Conservation (phyloP, 2,797 vertebrate genomes). For the Danio jaintianensis region DNA sequence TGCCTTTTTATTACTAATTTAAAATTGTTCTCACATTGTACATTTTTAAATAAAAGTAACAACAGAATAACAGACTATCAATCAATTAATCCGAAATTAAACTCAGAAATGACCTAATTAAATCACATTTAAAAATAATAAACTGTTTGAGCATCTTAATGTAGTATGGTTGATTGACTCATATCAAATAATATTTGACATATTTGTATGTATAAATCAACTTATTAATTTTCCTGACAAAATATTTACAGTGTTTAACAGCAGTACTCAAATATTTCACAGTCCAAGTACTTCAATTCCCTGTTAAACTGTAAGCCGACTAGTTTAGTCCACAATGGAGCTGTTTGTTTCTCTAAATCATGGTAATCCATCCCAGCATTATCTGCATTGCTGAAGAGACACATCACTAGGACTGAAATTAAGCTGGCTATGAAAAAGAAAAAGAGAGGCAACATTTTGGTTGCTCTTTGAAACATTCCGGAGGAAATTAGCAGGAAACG, state of each 20-base stretch:
- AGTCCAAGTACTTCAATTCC: background rate
- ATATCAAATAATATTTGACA: background rate
- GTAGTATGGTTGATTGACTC: background rate
- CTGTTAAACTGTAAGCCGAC: constrained; percentile 15
- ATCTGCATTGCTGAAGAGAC: constrained; percentile 78
- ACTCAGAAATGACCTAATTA: no score
- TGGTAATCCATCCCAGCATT: constrained; percentile 81
- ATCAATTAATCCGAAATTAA: no score
- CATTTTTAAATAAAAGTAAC: no score
- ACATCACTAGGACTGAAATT: constrained; percentile 82
- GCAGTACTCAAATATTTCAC: background rate
- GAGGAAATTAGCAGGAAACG: constrained; percentile 83
- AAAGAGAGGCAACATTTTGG: constrained; percentile 70
- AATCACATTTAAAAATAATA: no score
- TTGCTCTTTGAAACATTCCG: constrained; percentile 83
- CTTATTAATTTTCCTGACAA: background rate
- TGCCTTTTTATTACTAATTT: no score
- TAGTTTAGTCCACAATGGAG: constrained; percentile 1
- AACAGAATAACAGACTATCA: no score
- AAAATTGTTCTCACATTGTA: no score
- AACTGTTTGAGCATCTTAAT: background rate
- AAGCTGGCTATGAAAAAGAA: constrained; percentile 66
- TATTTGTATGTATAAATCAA: background rate
- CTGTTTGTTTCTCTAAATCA: constrained; percentile 53
- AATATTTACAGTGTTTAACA: background rate